A percentile compares a stretch with the other conserved stretches of the same genome.
Conservation (phyloP, 2,797 vertebrate species). For the Pogoniulus pusillus region DNA sequence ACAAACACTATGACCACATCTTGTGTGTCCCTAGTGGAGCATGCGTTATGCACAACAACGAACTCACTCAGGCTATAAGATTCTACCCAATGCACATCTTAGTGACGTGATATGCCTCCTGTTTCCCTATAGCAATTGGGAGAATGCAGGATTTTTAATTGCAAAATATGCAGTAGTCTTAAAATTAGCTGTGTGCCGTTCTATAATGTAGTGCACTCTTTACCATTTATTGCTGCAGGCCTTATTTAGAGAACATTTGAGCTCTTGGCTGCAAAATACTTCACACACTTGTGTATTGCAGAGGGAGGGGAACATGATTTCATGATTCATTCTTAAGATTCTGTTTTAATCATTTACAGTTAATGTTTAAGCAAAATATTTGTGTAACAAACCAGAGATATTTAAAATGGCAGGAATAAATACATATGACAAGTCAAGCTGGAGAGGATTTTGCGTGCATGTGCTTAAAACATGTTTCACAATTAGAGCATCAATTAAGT, state of each 20-base stretch:
- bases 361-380: neutral
- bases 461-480: neutral
- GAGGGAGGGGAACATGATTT: neutral
- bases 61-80: neutral
- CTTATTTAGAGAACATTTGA: neutral
- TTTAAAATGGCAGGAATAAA: neutral
- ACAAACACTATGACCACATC: neutral
- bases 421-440: neutral
- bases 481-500: neutral
- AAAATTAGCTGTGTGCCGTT: neutral
- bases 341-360: neutral
- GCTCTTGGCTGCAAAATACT: neutral
- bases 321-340: neutral
- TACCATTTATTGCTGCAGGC: neutral
- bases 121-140: neutral
- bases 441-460: neutral
- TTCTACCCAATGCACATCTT: neutral
- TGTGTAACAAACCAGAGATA: neutral
- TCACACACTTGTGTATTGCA: neutral
- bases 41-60: neutral
- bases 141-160: neutral
- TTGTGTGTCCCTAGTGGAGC: neutral
- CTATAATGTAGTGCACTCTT: neutral
- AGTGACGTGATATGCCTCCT: neutral
- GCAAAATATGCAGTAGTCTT: neutral